Evolutionary conservation across 37 sponge, comb jelly and placozoan genomes (phyloP).

Genomic region (Amphimedon queenslandica): DNA sequence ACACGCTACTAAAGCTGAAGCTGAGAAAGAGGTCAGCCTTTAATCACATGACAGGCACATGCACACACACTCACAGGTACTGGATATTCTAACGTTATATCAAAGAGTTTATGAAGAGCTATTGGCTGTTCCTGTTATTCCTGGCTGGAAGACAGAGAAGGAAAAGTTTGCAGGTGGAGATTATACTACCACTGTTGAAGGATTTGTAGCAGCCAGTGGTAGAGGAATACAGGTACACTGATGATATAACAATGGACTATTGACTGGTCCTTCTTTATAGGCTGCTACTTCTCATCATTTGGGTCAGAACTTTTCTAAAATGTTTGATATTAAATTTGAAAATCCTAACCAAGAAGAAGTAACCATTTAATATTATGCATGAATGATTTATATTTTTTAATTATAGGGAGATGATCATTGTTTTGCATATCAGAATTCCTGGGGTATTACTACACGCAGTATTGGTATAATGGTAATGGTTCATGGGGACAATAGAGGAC

Average conservation of each 20-base stretch:
- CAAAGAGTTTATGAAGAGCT: slow-evolving; percentile 93
- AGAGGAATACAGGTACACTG: slow-evolving; percentile 84
- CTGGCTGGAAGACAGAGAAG: slow-evolving; percentile 93
- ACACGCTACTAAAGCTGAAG: slow-evolving; percentile 78
- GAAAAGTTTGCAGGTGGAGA: slow-evolving; percentile 99
- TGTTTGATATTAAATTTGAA: slow-evolving; percentile 96
- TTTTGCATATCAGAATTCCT: slow-evolving; percentile 96
- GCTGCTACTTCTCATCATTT: slow-evolving; percentile 99
- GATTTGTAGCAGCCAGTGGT: slow-evolving; percentile 88
- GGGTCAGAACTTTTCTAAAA: slow-evolving; percentile 98
- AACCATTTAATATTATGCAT: no score
- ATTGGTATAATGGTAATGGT: slow-evolving; percentile 95
- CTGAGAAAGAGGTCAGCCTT: slow-evolving; percentile 90
- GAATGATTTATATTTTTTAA: no score
- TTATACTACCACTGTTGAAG: slow-evolving; percentile 98
- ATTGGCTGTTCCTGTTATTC: slow-evolving; percentile 93
- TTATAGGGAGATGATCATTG: slow-evolving; percentile 45
- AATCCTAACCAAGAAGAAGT: slow-evolving; percentile 73
- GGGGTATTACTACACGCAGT: slow-evolving; percentile 96
- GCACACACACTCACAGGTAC: slow-evolving; percentile 83
- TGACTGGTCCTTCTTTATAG: slow-evolving; percentile 29
- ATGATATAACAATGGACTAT: not conserved
- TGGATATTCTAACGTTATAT: slow-evolving; percentile 83
- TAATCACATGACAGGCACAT: no score
- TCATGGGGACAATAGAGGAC: slow-evolving; percentile 95